phyloP scores from a whole-genome alignment of 2,888 invertebrate genomes.

The Morpho deidamia region DNA sequence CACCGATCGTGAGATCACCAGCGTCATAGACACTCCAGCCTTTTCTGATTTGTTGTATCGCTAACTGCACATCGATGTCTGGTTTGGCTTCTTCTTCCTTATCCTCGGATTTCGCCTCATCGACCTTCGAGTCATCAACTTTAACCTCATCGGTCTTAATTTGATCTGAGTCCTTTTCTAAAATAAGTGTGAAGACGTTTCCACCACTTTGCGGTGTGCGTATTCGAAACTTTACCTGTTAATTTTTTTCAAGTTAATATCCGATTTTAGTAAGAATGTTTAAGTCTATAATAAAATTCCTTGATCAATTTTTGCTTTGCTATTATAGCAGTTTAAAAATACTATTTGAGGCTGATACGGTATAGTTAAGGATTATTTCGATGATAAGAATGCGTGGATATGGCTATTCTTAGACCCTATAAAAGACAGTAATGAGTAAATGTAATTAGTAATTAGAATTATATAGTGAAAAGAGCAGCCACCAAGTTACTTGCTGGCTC shows the following conservation, averaged over 20 bases:
- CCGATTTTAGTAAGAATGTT: too few relatives aligned
- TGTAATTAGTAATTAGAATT: too few relatives aligned
- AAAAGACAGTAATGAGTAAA: too few relatives aligned
- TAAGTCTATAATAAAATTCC: too few relatives aligned
- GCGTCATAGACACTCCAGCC: constrained; percentile 91
- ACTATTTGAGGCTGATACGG: too few relatives aligned
- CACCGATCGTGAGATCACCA: constrained; percentile 90
- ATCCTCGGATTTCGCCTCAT: constrained; percentile 33
- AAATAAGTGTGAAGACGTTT: constrained; percentile 54
- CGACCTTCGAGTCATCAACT: constrained; percentile 29
- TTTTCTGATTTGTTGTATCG: constrained; percentile 65
- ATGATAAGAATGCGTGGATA: too few relatives aligned
- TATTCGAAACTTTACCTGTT: constrained; percentile 64
- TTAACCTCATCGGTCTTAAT: constrained; percentile 25
- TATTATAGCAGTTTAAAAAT: too few relatives aligned
- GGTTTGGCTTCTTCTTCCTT: constrained; percentile 37
- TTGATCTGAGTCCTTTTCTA: constrained; percentile 41
- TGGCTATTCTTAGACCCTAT: too few relatives aligned
- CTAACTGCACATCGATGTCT: constrained; percentile 54
- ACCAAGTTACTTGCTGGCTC: too few relatives aligned
- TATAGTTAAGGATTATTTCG: too few relatives aligned
- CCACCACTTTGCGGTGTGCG: constrained; percentile 65
- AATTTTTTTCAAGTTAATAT: background rate
- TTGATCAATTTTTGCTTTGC: too few relatives aligned
- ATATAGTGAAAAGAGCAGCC: too few relatives aligned